Evolutionary conservation across 2,888 invertebrate species (phyloP), one percentile per base, ranked within the genome.

Genomic region (Acrobasis repandana): DNA sequence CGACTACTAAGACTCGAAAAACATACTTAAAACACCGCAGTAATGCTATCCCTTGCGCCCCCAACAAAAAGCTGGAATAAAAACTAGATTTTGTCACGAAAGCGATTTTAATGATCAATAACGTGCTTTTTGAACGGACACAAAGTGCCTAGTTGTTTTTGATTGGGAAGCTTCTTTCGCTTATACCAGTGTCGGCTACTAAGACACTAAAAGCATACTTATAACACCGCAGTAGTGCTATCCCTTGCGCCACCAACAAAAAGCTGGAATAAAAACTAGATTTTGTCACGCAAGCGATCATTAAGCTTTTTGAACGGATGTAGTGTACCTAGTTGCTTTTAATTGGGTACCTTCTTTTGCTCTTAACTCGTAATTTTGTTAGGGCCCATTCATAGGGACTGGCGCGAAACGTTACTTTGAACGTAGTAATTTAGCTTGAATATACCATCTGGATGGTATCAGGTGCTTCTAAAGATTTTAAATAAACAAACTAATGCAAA

Each of bases 11-110:
- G n/a, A n/a, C n/a, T n/a, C n/a, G n/a, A n/a, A n/a, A n/a, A n/a
- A n/a, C n/a, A n/a, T n/a, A n/a, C n/a, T n/a, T n/a, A n/a, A n/a
- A n/a, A n/a, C n/a, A n/a, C n/a, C n/a, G n/a, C n/a, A n/a, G n/a
- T n/a, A n/a, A n/a, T n/a, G n/a, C n/a, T n/a, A n/a, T n/a, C n/a
- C n/a, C n/a, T 77, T 79, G 63, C 5, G 63, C 71, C 68, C 66
- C 65, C 65, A 60, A 67, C 62, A 65, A 67, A 67, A 72, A 73
- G 65, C 67, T 69, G 66, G 67, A 67, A 69, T 68, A 77, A 79
- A 77, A 68, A 68, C 66, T 67, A 85, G 88, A 86, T 86, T 87
- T 88, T 83, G 86, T 88, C 87, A 85, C 79, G 81, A 82, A 79
- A 75, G 74, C 73, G 75, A 71, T 78, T 76, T 86, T 87, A 85